Conservation (phyloP, 1,140 invertebrate species). For the Hyposmocoma kahamanoa region DNA sequence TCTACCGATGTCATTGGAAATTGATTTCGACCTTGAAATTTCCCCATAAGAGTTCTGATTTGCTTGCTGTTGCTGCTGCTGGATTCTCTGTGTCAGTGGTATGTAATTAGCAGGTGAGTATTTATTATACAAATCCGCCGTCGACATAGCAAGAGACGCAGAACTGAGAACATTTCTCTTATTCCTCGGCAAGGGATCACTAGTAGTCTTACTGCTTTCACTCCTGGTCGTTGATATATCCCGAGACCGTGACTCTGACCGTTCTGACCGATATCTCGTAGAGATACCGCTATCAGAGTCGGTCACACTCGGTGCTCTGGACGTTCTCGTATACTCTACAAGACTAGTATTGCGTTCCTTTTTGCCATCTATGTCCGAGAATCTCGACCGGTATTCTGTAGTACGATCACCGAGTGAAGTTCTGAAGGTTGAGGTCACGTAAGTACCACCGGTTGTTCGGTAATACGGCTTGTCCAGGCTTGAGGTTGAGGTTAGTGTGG, state of each 20-base stretch:
- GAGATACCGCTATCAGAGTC: constrained; percentile 66
- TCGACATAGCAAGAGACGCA: constrained; percentile 57
- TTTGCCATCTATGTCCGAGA: constrained; percentile 54
- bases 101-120: constrained; percentile 78
- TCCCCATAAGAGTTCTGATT: constrained; percentile 49
- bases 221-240: constrained; percentile 60
- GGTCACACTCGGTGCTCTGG: constrained; percentile 58
- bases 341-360: constrained; percentile 59
- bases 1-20: constrained; percentile 72
- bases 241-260: constrained; percentile 52
- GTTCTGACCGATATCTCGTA: constrained; percentile 48
- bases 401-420: constrained; percentile 65
- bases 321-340: constrained; percentile 53
- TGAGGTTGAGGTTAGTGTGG: constrained; percentile 59
- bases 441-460: constrained; percentile 55
- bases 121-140: constrained; percentile 76
- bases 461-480: constrained; percentile 73
- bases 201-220: constrained; percentile 51
- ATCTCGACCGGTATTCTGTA: constrained; percentile 62
- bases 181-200: constrained; percentile 31
- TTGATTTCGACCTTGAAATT: constrained; percentile 71
- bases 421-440: constrained; percentile 56
- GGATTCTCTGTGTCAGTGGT: constrained; percentile 73
- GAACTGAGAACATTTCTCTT: constrained; percentile 40
- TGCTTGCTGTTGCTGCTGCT: constrained; percentile 37